Percentiles rank a stretch among this genome's conserved stretches.
phyloP scores from a whole-genome alignment of 2,113 vertebrate genomes.

The Crocuta crocuta region DNA sequence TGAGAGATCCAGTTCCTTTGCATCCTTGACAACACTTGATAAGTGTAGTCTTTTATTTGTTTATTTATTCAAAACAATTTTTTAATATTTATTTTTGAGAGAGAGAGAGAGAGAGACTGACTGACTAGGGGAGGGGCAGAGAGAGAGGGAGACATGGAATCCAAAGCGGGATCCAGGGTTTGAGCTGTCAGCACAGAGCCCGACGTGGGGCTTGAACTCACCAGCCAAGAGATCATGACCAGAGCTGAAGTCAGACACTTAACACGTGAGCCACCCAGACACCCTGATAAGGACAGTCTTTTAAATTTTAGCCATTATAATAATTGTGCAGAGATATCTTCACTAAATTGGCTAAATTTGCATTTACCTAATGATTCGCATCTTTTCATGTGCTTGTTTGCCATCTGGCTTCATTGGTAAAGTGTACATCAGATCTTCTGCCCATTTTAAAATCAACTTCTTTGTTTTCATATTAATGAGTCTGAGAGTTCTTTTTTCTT shows the following conservation, averaged over 20 bases:
- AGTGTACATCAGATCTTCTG: not conserved
- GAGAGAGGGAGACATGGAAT: too few relatives aligned
- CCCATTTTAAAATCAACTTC: not conserved
- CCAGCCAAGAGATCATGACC: too few relatives aligned
- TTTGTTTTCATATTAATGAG: constrained; percentile 8
- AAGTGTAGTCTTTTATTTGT: not conserved
- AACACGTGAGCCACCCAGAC: too few relatives aligned
- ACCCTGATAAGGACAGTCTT: not conserved
- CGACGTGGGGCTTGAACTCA: too few relatives aligned
- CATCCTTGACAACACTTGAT: not conserved
- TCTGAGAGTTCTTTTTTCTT: not conserved
- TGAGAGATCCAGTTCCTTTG: not conserved
- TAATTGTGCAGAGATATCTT: not conserved
- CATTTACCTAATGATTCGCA: not conserved
- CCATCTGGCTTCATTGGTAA: not conserved
- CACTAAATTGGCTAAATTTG: not conserved
- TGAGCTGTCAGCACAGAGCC: too few relatives aligned
- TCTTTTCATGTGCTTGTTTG: not conserved
- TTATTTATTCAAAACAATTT: too few relatives aligned
- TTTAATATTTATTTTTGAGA: too few relatives aligned
- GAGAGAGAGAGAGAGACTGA: too few relatives aligned
- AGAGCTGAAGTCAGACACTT: too few relatives aligned
- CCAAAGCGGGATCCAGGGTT: too few relatives aligned
- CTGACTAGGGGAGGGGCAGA: too few relatives aligned
- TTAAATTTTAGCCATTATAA: not conserved